Conservation (phyloP, 1,140 invertebrate genomes). For the Aphelinus atriplicis region DNA sequence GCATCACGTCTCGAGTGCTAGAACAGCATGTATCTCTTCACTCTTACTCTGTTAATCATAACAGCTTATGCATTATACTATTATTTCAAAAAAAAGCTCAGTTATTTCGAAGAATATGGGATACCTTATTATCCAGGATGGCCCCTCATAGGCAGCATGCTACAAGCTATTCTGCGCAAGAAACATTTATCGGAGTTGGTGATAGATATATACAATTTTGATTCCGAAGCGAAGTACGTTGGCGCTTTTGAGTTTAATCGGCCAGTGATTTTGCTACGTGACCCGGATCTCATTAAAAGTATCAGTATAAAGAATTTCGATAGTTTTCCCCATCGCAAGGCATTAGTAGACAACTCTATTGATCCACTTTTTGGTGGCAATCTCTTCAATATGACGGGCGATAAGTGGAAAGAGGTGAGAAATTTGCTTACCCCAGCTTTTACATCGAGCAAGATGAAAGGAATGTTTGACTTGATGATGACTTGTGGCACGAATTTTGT, state of each 20-base stretch:
- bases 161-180: constrained; percentile 20
- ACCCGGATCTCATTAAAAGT: constrained; percentile 70
- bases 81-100: not conserved
- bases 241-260: constrained; percentile 67
- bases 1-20: too few species aligned
- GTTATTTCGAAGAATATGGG: constrained; percentile 17
- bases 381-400: constrained; percentile 66
- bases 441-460: constrained; percentile 60
- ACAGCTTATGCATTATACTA: not conserved
- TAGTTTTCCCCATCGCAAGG: constrained; percentile 68
- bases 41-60: too few species aligned
- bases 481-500: constrained; percentile 42
- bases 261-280: constrained; percentile 68
- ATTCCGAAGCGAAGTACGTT: constrained; percentile 50
- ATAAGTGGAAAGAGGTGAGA: constrained; percentile 59
- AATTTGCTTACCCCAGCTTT: constrained; percentile 58
- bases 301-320: constrained; percentile 74
- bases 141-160: constrained; percentile 44
- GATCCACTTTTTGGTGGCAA: constrained; percentile 67
- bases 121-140: constrained; percentile 12
- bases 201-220: constrained; percentile 17
- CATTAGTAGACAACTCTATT: constrained; percentile 55
- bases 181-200: constrained; percentile 33
- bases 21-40: too few species aligned
- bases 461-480: constrained; percentile 54